A percentile compares a stretch with the other conserved stretches of the same genome.
Conservation (phyloP, 2,888 invertebrate species). For the Chelonus formosanus region DNA sequence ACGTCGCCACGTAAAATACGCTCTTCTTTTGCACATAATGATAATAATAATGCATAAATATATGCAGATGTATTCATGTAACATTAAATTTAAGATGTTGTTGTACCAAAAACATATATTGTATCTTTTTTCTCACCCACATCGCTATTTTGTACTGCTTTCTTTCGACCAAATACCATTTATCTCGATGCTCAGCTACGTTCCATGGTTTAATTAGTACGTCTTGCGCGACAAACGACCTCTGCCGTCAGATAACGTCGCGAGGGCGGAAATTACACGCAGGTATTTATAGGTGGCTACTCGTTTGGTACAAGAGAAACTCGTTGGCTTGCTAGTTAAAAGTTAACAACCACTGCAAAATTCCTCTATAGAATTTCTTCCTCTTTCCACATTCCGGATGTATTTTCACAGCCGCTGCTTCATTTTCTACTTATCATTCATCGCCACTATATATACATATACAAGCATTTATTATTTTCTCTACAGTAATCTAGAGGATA, state of each 20-base stretch:
- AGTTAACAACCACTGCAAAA: not conserved
- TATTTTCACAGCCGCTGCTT: constrained; percentile 9
- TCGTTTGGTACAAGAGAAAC: not conserved
- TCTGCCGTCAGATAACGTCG: constrained; percentile 29
- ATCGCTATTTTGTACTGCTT: not conserved
- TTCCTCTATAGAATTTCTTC: not conserved
- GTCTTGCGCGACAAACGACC: constrained; percentile 39
- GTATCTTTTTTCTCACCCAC: not conserved
- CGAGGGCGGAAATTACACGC: constrained; percentile 36
- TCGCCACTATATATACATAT: not conserved
- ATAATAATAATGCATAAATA: constrained; percentile 10
- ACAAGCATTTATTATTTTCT: not conserved
- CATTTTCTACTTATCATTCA: constrained; percentile 14
- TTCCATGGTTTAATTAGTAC: constrained; percentile 33
- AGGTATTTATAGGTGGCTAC: constrained; percentile 34
- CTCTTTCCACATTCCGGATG: constrained; percentile 16
- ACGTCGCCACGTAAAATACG: constrained; percentile 21
- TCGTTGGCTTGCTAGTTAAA: not conserved
- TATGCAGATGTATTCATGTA: not conserved
- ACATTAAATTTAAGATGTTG: constrained; percentile 11
- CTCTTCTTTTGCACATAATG: constrained; percentile 5
- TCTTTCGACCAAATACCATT: constrained; percentile 15
- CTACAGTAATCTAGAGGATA: not conserved
- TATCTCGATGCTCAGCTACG: constrained; percentile 24
- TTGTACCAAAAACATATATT: constrained; percentile 9